phyloP scores from a whole-genome alignment of 1,140 invertebrate species.

The Rhynchophorus ferrugineus region DNA sequence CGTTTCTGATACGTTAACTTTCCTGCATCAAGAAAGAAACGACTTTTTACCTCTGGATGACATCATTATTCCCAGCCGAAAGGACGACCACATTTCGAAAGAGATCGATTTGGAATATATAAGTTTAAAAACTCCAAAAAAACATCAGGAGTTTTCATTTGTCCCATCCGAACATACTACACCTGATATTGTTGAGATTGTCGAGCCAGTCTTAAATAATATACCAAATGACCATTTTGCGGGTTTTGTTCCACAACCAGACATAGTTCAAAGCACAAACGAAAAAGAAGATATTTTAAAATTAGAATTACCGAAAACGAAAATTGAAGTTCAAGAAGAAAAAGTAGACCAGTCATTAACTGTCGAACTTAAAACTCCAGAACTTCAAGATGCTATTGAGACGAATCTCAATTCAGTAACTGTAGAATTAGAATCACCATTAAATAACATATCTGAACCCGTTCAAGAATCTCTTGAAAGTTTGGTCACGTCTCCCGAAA shows the following conservation, averaged over 20 bases:
- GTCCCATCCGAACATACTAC: neutral
- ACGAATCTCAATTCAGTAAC: neutral
- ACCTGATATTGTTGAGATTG: too few relatives aligned
- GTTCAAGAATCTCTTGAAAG: neutral
- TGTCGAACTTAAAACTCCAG: too few relatives aligned
- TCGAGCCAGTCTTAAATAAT: too few relatives aligned
- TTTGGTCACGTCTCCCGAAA: neutral
- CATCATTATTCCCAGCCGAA: constrained; percentile 37
- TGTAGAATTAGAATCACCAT: neutral
- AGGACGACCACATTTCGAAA: constrained; percentile 37
- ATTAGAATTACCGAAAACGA: too few relatives aligned
- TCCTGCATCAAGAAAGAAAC: constrained; percentile 40
- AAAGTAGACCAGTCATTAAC: neutral
- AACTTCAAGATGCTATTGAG: neutral
- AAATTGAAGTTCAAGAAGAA: neutral
- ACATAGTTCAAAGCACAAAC: too few relatives aligned
- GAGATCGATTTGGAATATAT: constrained; percentile 34
- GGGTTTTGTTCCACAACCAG: too few relatives aligned
- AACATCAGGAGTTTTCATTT: constrained; percentile 13
- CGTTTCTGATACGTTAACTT: constrained; percentile 37
- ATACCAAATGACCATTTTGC: too few relatives aligned
- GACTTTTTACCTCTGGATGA: constrained; percentile 40
- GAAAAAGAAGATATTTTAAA: neutral
- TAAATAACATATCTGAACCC: neutral
- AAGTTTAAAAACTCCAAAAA: constrained; percentile 26